Conservation (phyloP, 2,888 invertebrate species). For the Pachydiplax longipennis region DNA sequence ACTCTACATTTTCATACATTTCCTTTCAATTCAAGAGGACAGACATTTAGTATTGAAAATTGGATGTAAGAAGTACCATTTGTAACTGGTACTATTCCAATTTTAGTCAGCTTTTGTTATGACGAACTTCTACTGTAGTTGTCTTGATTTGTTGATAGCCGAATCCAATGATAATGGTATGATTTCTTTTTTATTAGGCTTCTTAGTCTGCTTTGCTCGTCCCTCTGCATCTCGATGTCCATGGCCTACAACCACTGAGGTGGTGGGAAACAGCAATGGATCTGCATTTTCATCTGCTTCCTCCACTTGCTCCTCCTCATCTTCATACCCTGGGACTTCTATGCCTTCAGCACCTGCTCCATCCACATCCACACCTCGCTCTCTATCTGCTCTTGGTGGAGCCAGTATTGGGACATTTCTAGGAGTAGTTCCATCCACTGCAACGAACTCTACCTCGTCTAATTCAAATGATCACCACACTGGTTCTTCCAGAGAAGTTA, state of each 20-base stretch:
- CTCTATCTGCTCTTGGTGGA: conserved; percentile 73
- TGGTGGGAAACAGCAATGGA: not conserved
- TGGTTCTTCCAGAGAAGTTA: conserved; percentile 47
- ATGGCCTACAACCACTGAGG: conserved; percentile 66
- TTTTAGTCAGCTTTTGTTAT: no score
- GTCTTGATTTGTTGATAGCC: no score
- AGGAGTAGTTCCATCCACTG: not conserved
- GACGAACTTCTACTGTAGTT: no score
- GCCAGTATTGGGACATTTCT: conserved; percentile 11
- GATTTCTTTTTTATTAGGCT: conserved; percentile 60
- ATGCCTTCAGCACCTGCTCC: not conserved
- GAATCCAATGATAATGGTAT: no score
- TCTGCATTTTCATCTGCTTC: conserved; percentile 26
- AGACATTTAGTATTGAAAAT: no score
- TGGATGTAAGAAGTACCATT: no score
- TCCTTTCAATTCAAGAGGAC: no score
- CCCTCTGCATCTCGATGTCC: conserved; percentile 71
- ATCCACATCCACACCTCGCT: conserved; percentile 80
- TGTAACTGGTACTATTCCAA: no score
- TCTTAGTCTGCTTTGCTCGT: conserved; percentile 85
- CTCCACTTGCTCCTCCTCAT: conserved; percentile 12
- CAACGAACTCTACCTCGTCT: not conserved
- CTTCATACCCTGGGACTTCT: not conserved
- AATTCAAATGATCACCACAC: not conserved
- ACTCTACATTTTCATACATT: no score